Base-by-base conservation (phyloP, 2,888 invertebrate species). In the Tenodera sinensis region DNA sequence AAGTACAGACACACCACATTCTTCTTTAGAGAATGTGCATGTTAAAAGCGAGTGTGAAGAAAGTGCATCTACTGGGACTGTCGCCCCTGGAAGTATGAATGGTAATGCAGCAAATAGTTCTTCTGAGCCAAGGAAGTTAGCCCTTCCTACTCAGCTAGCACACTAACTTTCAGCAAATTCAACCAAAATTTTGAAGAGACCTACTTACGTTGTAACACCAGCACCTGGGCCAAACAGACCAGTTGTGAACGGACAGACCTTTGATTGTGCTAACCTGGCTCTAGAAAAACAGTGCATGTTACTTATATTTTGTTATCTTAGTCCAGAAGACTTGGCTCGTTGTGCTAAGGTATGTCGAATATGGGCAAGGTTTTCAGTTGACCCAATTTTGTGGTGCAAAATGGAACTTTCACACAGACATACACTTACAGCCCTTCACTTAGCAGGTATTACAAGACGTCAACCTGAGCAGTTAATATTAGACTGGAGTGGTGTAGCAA, bases 401-500 rank as follows among this genome's bases (percentile, higher is more conserved):
- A 96, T 98, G 95, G 97, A 97, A 92, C 96, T 98, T 92, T 96
- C 97, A 2, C 96, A 96, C 92, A 96, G 95, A 90, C 87, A 87
- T 83, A 95, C 96, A 91, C 94, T 97, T 89, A 96, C 96, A 0
- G 96, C 96, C 3, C 95, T 95, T 1, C 96, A 97, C 92, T 93
- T 98, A 89, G 96, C 96, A 28, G 98, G 98, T 14, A 97, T 98
- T 91, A 97, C 98, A 81, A 95, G 98, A 8, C 95, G 98, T 0
- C 99, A 99, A 93, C 99, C 99, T 0, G 95, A 96, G 91, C 95
- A 95, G 88, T 94, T 99, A n/a, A 95, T 96, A 34, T 94, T 99
- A 84, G 97, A 98, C 93, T 98, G 98, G 97, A 97, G 98, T 91
- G 96, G 96, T 91, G 95, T 98, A 97, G 97, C 47, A 96, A 97